A percentile compares a stretch with the other conserved stretches of the same genome.
Conservation (phyloP, 2,888 invertebrate species). For the Nemapogon koenigi region DNA sequence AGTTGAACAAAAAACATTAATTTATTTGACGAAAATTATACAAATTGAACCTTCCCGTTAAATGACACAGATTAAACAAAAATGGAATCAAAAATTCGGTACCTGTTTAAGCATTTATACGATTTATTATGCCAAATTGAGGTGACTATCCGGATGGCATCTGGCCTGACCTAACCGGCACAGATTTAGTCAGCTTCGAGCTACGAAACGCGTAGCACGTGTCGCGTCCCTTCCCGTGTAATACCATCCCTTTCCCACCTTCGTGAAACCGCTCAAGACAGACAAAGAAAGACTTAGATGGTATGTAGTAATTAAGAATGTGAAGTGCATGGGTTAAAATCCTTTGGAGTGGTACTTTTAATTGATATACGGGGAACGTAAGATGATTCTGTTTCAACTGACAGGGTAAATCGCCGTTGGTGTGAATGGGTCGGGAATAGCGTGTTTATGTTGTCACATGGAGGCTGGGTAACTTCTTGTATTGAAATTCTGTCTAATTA, state of each 20-base stretch:
- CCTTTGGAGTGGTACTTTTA: conserved; percentile 22
- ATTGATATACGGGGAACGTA: conserved; percentile 17
- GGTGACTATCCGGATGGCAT: conserved; percentile 17
- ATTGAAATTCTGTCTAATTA: too few relatives aligned
- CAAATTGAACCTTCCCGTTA: conserved; percentile 23
- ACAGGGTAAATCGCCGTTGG: too few relatives aligned
- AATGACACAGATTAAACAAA: too few relatives aligned
- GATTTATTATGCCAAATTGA: conserved; percentile 24
- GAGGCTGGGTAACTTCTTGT: too few relatives aligned
- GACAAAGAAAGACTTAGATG: conserved; percentile 25
- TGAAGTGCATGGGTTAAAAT: conserved; percentile 25
- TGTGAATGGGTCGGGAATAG: too few relatives aligned
- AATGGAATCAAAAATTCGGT: conserved; percentile 21
- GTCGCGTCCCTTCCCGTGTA: conserved; percentile 14
- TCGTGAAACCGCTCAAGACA: conserved; percentile 29
- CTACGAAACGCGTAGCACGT: conserved; percentile 44
- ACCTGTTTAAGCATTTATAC: conserved; percentile 28
- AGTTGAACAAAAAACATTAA: too few relatives aligned
- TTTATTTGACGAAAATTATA: too few relatives aligned
- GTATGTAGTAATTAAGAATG: conserved; percentile 27
- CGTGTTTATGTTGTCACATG: too few relatives aligned
- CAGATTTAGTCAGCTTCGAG: conserved; percentile 61
- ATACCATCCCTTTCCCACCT: conserved; percentile 30
- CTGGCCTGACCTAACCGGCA: conserved; percentile 53
- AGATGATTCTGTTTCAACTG: too few relatives aligned